These are phyloP conservation scores for Chaitophorus viminalis DNA, from an alignment of 2,888 invertebrate genomes.

Conservation along the genomic window DNA sequence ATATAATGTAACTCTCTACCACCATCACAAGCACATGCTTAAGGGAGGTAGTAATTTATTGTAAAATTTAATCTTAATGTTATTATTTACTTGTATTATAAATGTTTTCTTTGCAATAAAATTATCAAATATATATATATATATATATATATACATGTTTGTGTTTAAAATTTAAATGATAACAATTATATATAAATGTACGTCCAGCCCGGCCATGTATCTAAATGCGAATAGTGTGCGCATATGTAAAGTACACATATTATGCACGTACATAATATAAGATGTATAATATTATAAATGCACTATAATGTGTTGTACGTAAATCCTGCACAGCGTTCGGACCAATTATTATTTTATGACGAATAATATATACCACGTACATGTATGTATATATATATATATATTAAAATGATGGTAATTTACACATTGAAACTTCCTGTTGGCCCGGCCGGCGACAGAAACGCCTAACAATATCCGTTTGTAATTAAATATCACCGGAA, in stretches of 20 bases:
- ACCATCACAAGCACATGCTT: too few species aligned
- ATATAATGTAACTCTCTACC: too few species aligned
- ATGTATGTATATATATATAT: background rate
- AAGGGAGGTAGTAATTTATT: too few species aligned
- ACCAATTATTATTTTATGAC: conserved; percentile 20
- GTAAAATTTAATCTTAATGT: too few species aligned
- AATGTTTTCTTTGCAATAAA: too few species aligned
- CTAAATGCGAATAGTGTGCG: too few species aligned
- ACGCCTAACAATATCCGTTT: conserved; percentile 61
- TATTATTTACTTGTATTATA: too few species aligned
- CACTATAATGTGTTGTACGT: background rate
- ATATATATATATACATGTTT: too few species aligned
- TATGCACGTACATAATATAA: background rate
- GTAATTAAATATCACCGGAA: conserved; percentile 61
- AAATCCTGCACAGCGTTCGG: conserved; percentile 6
- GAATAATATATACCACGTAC: background rate
- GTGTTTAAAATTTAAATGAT: background rate
- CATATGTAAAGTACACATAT: background rate
- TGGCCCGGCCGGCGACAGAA: conserved; percentile 15
- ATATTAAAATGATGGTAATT: conserved; percentile 55
- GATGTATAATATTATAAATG: too few species aligned
- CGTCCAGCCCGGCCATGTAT: too few species aligned
- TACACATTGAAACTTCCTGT: conserved; percentile 47
- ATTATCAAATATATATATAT: too few species aligned
- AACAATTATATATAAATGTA: background rate